Percentiles rank a stretch among this genome's conserved stretches.
Conservation (phyloP, 2,888 invertebrate genomes). For the Allophyes oxyacanthae region DNA sequence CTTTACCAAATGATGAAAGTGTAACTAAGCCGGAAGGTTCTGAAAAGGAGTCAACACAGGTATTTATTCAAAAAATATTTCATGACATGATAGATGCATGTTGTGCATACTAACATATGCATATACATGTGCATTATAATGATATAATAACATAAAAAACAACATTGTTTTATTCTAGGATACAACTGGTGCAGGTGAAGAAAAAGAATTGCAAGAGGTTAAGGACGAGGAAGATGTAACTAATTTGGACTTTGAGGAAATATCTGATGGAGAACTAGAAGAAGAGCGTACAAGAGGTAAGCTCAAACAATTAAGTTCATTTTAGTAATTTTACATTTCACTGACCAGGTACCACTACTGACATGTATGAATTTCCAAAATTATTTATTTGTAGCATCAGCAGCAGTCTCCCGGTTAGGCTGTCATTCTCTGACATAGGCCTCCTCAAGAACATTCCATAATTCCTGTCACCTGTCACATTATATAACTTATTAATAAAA, state of each 20-base stretch:
- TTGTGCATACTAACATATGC: too few species aligned
- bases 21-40: slow-evolving; percentile 73
- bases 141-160: slow-evolving; percentile 2
- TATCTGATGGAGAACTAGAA: slow-evolving; percentile 96
- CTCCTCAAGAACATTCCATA: too few species aligned
- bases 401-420: too few species aligned
- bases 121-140: too few species aligned
- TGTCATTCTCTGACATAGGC: too few species aligned
- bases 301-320: background rate
- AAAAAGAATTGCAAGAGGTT: slow-evolving; percentile 85
- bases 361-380: too few species aligned
- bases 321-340: background rate
- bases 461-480: too few species aligned
- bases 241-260: slow-evolving; percentile 95
- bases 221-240: slow-evolving; percentile 93
- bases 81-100: too few species aligned
- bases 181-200: slow-evolving; percentile 80
- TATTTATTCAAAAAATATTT: too few species aligned
- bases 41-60: slow-evolving; percentile 84
- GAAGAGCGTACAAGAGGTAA: slow-evolving; percentile 91
- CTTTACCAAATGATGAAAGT: slow-evolving; percentile 70
- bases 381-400: too few species aligned
- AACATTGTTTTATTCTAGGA: slow-evolving; percentile 65
- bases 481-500: too few species aligned
- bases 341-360: too few species aligned